Percentiles rank a stretch among this genome's conserved stretches.
These are phyloP conservation scores for Cavia porcellus DNA, from an alignment of 2,113 vertebrate species.

Conservation along the genomic window DNA sequence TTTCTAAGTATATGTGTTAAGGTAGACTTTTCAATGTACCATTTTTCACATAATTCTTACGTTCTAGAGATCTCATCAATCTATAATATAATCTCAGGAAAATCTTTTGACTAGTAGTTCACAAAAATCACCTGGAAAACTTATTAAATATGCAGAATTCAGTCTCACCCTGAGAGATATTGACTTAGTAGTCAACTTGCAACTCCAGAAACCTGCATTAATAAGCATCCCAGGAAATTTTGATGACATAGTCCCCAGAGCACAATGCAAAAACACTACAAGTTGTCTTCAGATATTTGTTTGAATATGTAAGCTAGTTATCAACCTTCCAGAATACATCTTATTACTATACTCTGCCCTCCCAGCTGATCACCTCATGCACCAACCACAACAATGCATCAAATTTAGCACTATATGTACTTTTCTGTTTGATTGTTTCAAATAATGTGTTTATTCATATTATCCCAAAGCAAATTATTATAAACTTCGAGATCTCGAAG, in stretches of 20 bases:
- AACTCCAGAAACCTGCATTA: slow-evolving; percentile 56
- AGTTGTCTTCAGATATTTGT: slow-evolving; percentile 28
- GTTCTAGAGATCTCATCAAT: slow-evolving; percentile 39
- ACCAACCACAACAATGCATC: background rate
- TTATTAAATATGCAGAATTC: slow-evolving; percentile 59
- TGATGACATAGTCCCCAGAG: background rate
- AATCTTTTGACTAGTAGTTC: slow-evolving; percentile 50
- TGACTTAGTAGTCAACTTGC: background rate
- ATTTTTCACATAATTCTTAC: slow-evolving; percentile 9
- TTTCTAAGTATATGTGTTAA: slow-evolving; percentile 44
- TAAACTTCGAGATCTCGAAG: background rate
- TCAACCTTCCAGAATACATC: slow-evolving; percentile 39
- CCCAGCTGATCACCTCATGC: background rate
- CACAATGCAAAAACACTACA: slow-evolving; percentile 31
- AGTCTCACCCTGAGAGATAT: slow-evolving; percentile 7
- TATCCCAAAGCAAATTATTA: background rate
- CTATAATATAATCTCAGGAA: slow-evolving; percentile 27
- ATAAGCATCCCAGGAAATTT: slow-evolving; percentile 42
- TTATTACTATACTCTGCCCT: background rate
- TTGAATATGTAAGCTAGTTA: slow-evolving; percentile 41
- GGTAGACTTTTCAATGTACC: background rate
- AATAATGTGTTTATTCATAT: background rate
- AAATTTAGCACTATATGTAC: slow-evolving; percentile 1
- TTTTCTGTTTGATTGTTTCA: background rate
- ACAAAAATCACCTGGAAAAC: slow-evolving; percentile 42